Base-by-base conservation (phyloP, 2,888 invertebrate genomes). In the Ypsolopha scabrella region DNA sequence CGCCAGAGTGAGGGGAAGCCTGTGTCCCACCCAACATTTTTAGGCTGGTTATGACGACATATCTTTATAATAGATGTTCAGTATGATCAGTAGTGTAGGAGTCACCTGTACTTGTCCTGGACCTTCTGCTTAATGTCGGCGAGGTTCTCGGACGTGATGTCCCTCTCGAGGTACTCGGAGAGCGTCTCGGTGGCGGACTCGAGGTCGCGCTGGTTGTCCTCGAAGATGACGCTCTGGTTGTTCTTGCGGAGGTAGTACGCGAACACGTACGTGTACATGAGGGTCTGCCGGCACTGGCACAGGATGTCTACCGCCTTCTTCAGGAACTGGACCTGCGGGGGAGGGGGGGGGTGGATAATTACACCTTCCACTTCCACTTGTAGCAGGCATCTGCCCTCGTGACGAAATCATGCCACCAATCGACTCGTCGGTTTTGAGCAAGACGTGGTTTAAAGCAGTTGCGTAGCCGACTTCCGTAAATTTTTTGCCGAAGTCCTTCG, bases 221-320 rank as follows among this genome's bases (percentile, higher is more conserved):
- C 98, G 82, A 99, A 99, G 78, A 99, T 98, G 83, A 95, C 94
- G 68, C 97, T 96, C 87, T 99, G 98, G 88, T 99, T 99, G 89
- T 97, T 99, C 88, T 97, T 97, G 80, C 92, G 92, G 74, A 99
- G 90, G 85, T 99, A 99, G 87, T 97, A 99, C 67, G 99, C 99
- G 90, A 99, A 99, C 62, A 98, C 98, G 80, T 99, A 99, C 49
- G 99, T 99, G 88, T 97, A 99, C 98, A 99, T 99, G 52, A 99
- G 89, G 13, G 98, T 98, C 82, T 98, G 97, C 60, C 99, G 91
- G 88, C 98, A 99, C 80, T 95, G 95, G 86, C 97, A 98, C 55
- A 98, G 89, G 75, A 96, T 97, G 87, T 97, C 97, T 69, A 98
- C 97, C 53, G 99, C 99, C 80, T 97, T 96, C 85, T 96, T 96